Conservation (phyloP, 1,140 invertebrate genomes). For the Metopolophium dirhodum region DNA sequence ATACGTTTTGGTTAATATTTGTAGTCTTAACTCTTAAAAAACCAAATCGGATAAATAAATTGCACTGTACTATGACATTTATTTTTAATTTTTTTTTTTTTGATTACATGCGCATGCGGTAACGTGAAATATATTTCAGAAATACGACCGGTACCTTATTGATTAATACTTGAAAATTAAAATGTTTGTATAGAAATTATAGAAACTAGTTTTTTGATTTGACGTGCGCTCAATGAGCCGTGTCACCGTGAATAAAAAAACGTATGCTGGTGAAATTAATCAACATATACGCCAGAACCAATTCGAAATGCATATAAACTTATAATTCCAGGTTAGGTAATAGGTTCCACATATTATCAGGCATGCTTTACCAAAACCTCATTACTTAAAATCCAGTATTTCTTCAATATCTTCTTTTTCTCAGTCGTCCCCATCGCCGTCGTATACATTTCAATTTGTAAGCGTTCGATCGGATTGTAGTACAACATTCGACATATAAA, state of each 20-base stretch:
- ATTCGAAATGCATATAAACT: background rate
- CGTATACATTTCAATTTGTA: background rate
- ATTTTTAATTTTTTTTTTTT: background rate
- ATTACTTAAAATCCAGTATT: background rate
- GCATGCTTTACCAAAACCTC: background rate
- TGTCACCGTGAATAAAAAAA: background rate
- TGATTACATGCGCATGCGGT: background rate
- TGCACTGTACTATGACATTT: background rate
- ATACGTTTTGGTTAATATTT: background rate
- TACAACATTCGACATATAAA: background rate
- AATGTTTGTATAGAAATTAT: background rate
- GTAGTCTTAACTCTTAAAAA: background rate
- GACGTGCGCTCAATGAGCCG: background rate
- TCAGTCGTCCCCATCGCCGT: background rate
- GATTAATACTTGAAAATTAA: background rate
- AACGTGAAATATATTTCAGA: background rate
- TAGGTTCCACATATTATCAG: background rate
- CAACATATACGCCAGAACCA: slow-evolving; percentile 13
- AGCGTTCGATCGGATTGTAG: background rate
- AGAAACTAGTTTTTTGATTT: slow-evolving; percentile 34
- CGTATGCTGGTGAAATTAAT: slow-evolving; percentile 16
- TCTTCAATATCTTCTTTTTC: background rate
- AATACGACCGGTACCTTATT: background rate
- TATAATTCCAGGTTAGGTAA: no score
- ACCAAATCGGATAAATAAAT: background rate